A percentile compares a stretch with the other conserved stretches of the same genome.
These are phyloP conservation scores for Bambusicola thoracicus DNA, from an alignment of 2,113 vertebrate genomes.

Conservation along the genomic window DNA sequence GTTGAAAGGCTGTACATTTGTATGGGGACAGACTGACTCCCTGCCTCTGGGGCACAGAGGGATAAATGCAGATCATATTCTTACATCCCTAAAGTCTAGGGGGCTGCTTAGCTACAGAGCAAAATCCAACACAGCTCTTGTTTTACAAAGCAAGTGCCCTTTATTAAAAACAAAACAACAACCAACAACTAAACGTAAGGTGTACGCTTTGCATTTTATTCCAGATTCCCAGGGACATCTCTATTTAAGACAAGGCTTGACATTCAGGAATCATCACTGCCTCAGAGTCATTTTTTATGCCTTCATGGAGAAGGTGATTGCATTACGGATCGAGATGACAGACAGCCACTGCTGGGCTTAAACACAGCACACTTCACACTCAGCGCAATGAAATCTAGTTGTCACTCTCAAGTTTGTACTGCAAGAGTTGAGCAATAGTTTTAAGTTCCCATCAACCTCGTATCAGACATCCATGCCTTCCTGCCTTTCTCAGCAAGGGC, in stretches of 20 bases:
- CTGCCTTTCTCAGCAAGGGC: not conserved
- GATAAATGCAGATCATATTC: not conserved
- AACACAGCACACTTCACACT: not conserved
- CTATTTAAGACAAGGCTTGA: not conserved
- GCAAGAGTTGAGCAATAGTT: not conserved
- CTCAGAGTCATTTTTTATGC: not conserved
- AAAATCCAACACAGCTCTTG: not conserved
- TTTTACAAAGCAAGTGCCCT: not conserved
- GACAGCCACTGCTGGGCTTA: not conserved
- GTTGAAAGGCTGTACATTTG: not conserved
- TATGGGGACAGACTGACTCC: not conserved
- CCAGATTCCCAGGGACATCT: not conserved
- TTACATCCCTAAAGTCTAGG: not conserved
- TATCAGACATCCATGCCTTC: not conserved
- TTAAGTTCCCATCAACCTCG: not conserved
- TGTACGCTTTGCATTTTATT: not conserved
- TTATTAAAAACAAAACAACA: not conserved
- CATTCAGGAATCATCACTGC: not conserved
- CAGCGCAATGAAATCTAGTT: not conserved
- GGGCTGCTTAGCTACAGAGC: not conserved
- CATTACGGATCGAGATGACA: not conserved
- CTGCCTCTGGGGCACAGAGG: not conserved
- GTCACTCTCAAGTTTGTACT: not conserved
- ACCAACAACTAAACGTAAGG: not conserved
- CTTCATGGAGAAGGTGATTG: not conserved